Evolutionary conservation across 2,797 vertebrate genomes (phyloP).

Genomic region (Onychomys torridus): DNA sequence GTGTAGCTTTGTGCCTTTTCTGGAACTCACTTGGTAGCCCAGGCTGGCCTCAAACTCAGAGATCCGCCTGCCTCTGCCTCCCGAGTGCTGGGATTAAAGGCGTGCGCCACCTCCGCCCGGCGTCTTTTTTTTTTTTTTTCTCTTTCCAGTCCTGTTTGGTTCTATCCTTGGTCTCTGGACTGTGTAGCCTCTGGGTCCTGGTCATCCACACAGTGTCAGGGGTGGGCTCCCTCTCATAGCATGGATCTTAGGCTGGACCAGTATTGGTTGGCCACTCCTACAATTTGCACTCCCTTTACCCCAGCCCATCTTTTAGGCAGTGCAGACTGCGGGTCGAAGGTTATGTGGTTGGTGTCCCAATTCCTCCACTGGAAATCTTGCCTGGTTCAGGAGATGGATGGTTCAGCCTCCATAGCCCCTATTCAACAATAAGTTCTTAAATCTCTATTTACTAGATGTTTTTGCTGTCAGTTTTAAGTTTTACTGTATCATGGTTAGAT

Average conservation of each 20-base stretch:
- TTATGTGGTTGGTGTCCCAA: background rate
- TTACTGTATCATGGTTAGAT: background rate
- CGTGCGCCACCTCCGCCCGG: no score
- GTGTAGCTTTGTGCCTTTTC: no score
- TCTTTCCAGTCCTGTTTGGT: background rate
- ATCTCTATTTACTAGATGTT: background rate
- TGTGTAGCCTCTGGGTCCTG: background rate
- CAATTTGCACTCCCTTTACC: background rate
- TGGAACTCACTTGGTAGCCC: no score
- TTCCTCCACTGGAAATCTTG: background rate
- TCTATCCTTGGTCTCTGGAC: background rate
- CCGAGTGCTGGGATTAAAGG: no score
- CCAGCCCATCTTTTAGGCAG: background rate
- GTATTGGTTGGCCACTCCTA: background rate
- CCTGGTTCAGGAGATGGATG: background rate
- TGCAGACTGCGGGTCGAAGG: background rate
- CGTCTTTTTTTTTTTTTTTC: no score
- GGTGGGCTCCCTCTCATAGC: background rate
- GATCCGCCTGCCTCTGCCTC: no score
- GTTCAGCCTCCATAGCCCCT: background rate
- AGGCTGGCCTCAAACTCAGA: no score
- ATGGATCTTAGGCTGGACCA: background rate
- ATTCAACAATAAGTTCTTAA: background rate
- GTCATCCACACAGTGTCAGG: background rate
- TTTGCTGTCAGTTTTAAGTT: background rate